Percentiles rank a stretch among this genome's conserved stretches.
These are phyloP conservation scores for Chrosomus eos DNA, from an alignment of 2,797 vertebrate genomes.

Conservation along the genomic window DNA sequence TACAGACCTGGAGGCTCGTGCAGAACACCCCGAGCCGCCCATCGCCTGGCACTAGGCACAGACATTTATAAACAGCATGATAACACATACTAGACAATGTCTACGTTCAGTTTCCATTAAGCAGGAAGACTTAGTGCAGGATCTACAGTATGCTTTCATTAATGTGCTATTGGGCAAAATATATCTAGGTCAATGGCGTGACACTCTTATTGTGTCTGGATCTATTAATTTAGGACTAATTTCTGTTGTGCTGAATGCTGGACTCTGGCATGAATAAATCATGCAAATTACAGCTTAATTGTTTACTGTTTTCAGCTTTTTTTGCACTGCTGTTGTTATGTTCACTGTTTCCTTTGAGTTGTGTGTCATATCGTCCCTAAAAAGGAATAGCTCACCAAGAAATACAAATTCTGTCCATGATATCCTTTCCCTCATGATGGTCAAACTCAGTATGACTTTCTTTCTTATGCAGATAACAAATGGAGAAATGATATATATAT, in stretches of 20 bases:
- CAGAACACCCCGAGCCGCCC: slow-evolving; percentile 29
- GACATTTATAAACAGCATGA: slow-evolving; percentile 52
- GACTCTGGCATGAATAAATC: slow-evolving; percentile 21
- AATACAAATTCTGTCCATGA: background rate
- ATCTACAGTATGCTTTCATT: background rate
- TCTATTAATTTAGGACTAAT: slow-evolving; percentile 14
- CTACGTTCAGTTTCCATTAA: slow-evolving; percentile 39
- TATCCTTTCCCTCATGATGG: background rate
- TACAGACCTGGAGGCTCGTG: slow-evolving; percentile 51
- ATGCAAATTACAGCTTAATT: slow-evolving; percentile 16
- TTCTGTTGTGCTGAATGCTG: slow-evolving; percentile 1
- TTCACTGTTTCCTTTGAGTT: background rate
- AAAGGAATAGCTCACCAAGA: background rate
- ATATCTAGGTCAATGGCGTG: background rate
- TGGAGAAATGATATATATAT: background rate
- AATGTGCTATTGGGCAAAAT: background rate
- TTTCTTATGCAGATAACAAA: background rate
- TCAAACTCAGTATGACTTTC: background rate
- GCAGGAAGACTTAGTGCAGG: background rate
- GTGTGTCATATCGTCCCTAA: background rate
- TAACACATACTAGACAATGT: background rate
- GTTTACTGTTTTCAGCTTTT: slow-evolving; percentile 17
- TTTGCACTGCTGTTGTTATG: background rate
- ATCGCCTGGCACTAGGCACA: slow-evolving; percentile 24
- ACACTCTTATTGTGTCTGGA: background rate